Base-by-base conservation (phyloP, 2,888 invertebrate species). In the Sisyra nigra region DNA sequence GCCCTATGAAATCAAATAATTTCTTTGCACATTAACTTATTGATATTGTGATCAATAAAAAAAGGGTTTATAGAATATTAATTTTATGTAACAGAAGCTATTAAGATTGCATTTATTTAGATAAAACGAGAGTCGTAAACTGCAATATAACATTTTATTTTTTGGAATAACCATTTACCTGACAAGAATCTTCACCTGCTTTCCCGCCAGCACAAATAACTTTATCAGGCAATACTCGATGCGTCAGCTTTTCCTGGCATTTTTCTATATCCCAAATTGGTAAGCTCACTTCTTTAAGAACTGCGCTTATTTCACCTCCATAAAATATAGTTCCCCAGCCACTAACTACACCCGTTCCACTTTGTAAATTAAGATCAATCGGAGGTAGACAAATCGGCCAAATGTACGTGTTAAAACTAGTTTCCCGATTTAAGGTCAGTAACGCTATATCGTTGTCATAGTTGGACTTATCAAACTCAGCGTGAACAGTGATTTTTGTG, bases 351-450 rank as follows among this genome's bases (percentile, higher is more conserved):
- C 70, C 82, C 7, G 63, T 68, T 54, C 74, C 66, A 46, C 76
- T 72, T 14, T 72, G 73, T 52, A 77, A 74, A 3, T 66, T 59
- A 34, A 72, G 56, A 2, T 69, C 72, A 0, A 71, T 52, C 0
- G 82, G 80, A 0, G 88, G 88, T 48, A 89, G 69, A 56, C 88
- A 89, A 42, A 87, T 75, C 0, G 86, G 87, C 80, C 85, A 84
- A 41, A 88, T 80, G 54, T 84, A 85, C 1, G 76, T 72, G 52
- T 80, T 80, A 57, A 85, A 86, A 4, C 72, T 61, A 0, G 80
- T 76, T 0, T 78, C 68, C 7, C 72, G 62, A 47, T 76, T 68
- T 41, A 86, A 62, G 52, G 73, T 76, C 35, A 89, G 50, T 31
- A 88, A 69, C 0, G 84, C 81, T 41, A 88, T 80, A 53, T 89